Evolutionary conservation across 2,888 invertebrate species (phyloP), one percentile per base, ranked within the genome.

Genomic region (Calliopum simillimum): DNA sequence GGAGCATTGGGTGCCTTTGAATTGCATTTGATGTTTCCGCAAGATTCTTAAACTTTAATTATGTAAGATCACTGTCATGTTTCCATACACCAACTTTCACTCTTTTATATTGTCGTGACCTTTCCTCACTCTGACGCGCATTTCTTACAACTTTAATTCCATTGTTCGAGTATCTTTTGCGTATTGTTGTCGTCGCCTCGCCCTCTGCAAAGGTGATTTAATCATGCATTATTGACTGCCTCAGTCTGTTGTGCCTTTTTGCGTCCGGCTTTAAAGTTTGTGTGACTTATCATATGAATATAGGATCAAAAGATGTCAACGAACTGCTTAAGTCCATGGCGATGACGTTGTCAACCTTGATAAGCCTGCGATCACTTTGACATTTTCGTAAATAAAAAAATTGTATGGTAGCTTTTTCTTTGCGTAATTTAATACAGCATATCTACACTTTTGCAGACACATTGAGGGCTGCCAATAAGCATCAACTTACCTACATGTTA

Each of bases 51-150:
- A 8, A 33, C 33, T 33, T 33, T 33, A 79, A 80, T 80, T 80
- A 80, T 81, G 80, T 81, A 80, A 81, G 80, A 80, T 80, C 80
- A 80, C 79, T 80, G 79, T 78, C 80, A 69, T 68, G 71, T 65
- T 70, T n/a, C 49, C 23, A 8, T 13, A 33, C 43, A 33, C 41
- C 41, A 43, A 44, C 66, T 65, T 53, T 56, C 23, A 55, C 19
- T 33, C 25, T 58, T 25, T 66, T 5, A n/a, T 51, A 23, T 23
- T 49, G 46, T 21, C 61, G 21, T 12, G 3, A 21, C 21, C 67
- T 66, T 51, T 16, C 51, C n/a, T 23, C 1, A 14, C 21, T 12
- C 14, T 19, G 11, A 53, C 16, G n/a, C 41, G 51, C 5, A 16
- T n/a, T 59, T 4, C 58, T 13, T 14, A 14, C 8, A 6, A 1